phyloP scores from a whole-genome alignment of 2,888 invertebrate species.

The Teleogryllus oceanicus region DNA sequence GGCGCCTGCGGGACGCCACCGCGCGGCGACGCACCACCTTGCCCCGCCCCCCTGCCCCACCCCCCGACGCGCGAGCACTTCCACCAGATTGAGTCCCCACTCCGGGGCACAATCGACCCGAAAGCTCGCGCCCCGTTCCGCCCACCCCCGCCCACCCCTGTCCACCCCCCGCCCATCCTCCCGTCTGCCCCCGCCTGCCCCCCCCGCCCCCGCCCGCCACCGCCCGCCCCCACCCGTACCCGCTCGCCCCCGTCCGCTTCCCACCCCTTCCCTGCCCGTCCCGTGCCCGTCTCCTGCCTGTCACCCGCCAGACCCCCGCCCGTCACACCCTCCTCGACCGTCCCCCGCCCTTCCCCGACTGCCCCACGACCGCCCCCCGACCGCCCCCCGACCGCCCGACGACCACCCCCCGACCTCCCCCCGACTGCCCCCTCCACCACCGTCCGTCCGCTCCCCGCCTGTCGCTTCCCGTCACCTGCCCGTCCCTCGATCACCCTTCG shows the following conservation, averaged over 20 bases:
- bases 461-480: no score
- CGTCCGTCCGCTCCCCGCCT: no score
- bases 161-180: background rate
- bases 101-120: background rate
- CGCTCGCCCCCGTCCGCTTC: no score
- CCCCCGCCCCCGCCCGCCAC: background rate
- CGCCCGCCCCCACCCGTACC: background rate
- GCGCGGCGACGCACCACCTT: background rate
- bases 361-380: background rate
- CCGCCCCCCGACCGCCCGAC: background rate
- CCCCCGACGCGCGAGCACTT: background rate
- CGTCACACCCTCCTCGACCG: no score
- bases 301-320: no score
- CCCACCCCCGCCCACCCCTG: background rate
- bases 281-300: no score
- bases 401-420: no score
- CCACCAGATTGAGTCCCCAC: constrained; percentile 8
- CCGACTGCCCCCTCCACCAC: no score
- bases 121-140: background rate
- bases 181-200: background rate
- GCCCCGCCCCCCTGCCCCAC: background rate
- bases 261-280: no score
- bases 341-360: no score
- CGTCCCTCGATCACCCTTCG: no score
- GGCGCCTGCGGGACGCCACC: background rate